phyloP scores from a whole-genome alignment of 1,140 invertebrate species.

The Pristionchus pacificus region DNA sequence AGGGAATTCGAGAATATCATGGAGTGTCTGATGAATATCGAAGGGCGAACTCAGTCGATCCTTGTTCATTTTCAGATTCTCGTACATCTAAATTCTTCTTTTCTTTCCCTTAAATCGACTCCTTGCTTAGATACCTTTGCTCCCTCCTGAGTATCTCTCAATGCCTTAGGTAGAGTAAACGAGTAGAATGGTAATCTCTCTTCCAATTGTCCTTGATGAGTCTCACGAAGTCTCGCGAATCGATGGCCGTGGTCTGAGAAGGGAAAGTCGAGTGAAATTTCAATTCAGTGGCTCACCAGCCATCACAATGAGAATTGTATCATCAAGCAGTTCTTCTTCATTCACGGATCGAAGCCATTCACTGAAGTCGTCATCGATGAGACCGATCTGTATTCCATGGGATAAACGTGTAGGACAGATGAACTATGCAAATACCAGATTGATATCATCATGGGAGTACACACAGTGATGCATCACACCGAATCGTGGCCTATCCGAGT shows the following conservation, averaged over 20 bases:
- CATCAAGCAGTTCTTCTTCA: slow-evolving; percentile 65
- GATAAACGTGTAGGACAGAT: no score
- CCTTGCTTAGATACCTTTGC: no score
- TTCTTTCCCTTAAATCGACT: slow-evolving; percentile 64
- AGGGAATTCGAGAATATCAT: slow-evolving; percentile 45
- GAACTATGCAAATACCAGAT: no score
- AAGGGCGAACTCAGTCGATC: slow-evolving; percentile 73
- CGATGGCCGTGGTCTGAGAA: slow-evolving; percentile 68
- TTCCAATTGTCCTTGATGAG: slow-evolving; percentile 70
- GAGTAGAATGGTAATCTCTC: slow-evolving; percentile 73
- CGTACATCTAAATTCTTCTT: slow-evolving; percentile 45
- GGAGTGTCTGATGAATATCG: slow-evolving; percentile 63
- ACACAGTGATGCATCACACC: slow-evolving; percentile 79
- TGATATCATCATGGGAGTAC: slow-evolving; percentile 76
- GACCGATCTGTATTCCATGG: no score
- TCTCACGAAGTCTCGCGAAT: slow-evolving; percentile 71
- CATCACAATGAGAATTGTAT: slow-evolving; percentile 77
- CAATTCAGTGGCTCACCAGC: slow-evolving; percentile 56
- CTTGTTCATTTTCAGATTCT: slow-evolving; percentile 68
- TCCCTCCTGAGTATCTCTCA: neutral
- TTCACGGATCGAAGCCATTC: slow-evolving; percentile 60
- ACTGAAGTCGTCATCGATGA: slow-evolving; percentile 70
- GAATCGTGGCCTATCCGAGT: slow-evolving; percentile 61
- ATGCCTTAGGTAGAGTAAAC: slow-evolving; percentile 68
- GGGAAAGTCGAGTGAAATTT: neutral